Evolutionary conservation across 2,113 vertebrate genomes (phyloP), one percentile per base, ranked within the genome.

Genomic region (Sisor rabdophorus): DNA sequence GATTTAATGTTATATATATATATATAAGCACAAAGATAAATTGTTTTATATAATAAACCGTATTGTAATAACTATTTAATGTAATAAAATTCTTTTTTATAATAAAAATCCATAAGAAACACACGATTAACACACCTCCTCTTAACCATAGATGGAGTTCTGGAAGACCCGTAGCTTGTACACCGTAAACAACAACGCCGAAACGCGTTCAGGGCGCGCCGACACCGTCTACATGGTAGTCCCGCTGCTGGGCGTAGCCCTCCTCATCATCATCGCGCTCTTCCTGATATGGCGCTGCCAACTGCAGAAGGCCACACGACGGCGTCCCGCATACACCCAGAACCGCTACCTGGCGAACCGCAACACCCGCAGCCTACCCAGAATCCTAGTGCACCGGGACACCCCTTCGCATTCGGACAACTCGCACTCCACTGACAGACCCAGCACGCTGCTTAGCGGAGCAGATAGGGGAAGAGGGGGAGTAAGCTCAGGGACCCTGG

Each of bases 261-360:
- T 96, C 44, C 93, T 96, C 71, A 91, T 95, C 67, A 89, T 96
- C 89, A 94, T 96, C 0, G 94, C 91, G 55, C 93, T 96, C 80
- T 95, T 96, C 90, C 92, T 96, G 82, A 93, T 96, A 78, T 96
- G 95, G 95, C 92, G 94, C 82, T 96, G 94, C 86, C 95, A 96
- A 86, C 90, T 96, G 48, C 94, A 95, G 73, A 96, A 96, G 72
- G 93, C 93, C 60, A 93, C 92, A 1, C 94, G 91, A 0, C 94
- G 94, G 52, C 92, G 92, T 19, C 94, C 94, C 0, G 93, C 94
- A 4, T 95, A 94, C 6, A 87, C 87, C 15, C 94, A 95, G 87
- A 95, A 90, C 85, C 93, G 92, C 58, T 95, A 94, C 89, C 84
- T 95, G 84, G 90, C 91, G 71, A 93, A 88, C 84, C 91, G 93